These are phyloP conservation scores for Syngnathus scovelli DNA, from an alignment of 2,113 vertebrate genomes.

Conservation along the genomic window DNA sequence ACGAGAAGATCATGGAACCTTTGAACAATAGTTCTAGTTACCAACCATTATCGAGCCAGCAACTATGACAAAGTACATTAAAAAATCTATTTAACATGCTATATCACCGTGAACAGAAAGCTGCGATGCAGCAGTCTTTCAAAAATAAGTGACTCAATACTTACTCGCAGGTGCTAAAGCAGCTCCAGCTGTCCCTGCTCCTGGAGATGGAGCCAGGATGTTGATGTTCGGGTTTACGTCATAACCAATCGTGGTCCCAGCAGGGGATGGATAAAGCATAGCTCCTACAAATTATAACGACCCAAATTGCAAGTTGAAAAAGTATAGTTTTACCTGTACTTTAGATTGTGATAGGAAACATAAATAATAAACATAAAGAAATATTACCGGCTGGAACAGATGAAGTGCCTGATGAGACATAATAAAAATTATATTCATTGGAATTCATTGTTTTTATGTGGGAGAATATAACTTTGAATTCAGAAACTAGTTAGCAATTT, in stretches of 20 bases:
- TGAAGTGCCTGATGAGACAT: neutral
- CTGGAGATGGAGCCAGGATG: neutral
- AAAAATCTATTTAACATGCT: too few species aligned
- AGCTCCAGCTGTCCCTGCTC: neutral
- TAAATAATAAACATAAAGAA: neutral
- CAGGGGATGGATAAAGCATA: neutral
- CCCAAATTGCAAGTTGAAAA: neutral
- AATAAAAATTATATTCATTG: neutral
- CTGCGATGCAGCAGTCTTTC: too few species aligned
- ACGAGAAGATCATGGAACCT: too few species aligned
- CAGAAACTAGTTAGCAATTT: neutral
- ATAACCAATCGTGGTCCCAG: neutral
- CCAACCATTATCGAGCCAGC: too few species aligned
- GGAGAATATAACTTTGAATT: neutral
- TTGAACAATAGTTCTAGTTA: too few species aligned
- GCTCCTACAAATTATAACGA: neutral
- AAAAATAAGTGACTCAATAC: neutral
- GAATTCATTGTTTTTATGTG: neutral
- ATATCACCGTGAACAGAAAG: too few species aligned
- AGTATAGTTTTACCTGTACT: too few species aligned
- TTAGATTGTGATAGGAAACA: too few species aligned
- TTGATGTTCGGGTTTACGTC: neutral
- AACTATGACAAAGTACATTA: too few species aligned
- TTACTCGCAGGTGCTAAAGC: neutral
- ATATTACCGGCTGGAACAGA: neutral